Percentiles rank a stretch among this genome's conserved stretches.
Conservation (phyloP, 2,797 vertebrate genomes). For the Peromyscus eremicus region DNA sequence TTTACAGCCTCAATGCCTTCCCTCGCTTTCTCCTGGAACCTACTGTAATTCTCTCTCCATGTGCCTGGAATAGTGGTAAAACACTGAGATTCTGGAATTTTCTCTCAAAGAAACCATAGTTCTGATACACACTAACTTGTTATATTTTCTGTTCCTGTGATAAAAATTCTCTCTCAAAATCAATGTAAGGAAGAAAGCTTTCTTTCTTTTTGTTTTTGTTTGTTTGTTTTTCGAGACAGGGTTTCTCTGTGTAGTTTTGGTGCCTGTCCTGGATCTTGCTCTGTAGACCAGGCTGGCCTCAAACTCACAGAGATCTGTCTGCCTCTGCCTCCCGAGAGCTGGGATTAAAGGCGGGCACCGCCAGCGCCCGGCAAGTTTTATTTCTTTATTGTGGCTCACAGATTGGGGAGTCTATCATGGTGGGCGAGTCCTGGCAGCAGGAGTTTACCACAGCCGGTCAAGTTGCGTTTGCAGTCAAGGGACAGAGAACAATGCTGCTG, state of each 20-base stretch:
- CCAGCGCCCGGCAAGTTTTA: background rate
- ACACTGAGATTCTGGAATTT: background rate
- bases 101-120: background rate
- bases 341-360: too few relatives aligned
- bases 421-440: background rate
- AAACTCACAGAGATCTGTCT: too few relatives aligned
- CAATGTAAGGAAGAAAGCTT: background rate
- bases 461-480: background rate
- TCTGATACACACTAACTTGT: background rate
- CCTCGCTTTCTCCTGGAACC: background rate
- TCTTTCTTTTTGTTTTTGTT: background rate
- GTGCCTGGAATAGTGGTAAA: background rate
- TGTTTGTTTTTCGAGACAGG: too few relatives aligned
- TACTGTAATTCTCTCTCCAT: background rate
- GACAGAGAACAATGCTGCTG: background rate
- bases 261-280: too few relatives aligned
- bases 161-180: background rate
- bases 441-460: background rate
- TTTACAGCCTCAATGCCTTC: background rate
- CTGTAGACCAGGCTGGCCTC: too few relatives aligned
- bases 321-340: too few relatives aligned
- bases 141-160: background rate
- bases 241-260: too few relatives aligned
- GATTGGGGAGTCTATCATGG: background rate
- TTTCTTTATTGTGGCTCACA: background rate